Base-by-base conservation (phyloP, 2,113 vertebrate species). In the Corythoichthys haematopterus region DNA sequence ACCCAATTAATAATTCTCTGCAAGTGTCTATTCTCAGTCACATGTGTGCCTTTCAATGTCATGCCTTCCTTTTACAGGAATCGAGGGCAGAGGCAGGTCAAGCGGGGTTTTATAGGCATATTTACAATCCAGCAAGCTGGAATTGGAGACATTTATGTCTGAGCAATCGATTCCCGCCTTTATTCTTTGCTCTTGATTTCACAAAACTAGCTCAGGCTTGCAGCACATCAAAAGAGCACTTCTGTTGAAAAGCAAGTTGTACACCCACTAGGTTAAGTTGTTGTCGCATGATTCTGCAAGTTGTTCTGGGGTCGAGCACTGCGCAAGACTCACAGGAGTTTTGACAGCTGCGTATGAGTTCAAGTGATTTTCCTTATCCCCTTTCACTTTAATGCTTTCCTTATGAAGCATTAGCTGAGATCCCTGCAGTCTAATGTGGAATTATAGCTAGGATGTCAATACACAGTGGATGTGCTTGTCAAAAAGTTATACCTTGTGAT, bases 361-460 rank as follows among this genome's bases (percentile, higher is more conserved):
- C 75, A 75, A 74, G 46, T 56, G 67, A 65, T 53, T 79, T 47
- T 13, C 0, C 57, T 72, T 6, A 80, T 80, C 64, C 59, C 60
- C 60, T 71, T 65, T 57, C 20, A 36, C 73, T 71, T 78, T 75
- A 75, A 76, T 66, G 64, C 60, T 65, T 79, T 68, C 76, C 76
- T 60, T 38, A 35, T n/a, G 64, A 59, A 71, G 74, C 64, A 74
- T 76, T 72, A 79, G 66, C 74, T 75, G 2, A 38, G 58, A 71
- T 73, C 71, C 71, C 80, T 16, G 73, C 65, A 77, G 78, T 72
- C 20, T 50, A 14, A 50, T 37, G 47, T n/a, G 69, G 73, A 81
- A 65, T 75, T 79, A 77, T 52, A 77, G 71, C 68, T 16, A 47
- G 15, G 45, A 71, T 59, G 76, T 76, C 74, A 68, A 68, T 72